Evolutionary conservation across 2,888 invertebrate genomes (phyloP).

Genomic region (Microplitis manilae): DNA sequence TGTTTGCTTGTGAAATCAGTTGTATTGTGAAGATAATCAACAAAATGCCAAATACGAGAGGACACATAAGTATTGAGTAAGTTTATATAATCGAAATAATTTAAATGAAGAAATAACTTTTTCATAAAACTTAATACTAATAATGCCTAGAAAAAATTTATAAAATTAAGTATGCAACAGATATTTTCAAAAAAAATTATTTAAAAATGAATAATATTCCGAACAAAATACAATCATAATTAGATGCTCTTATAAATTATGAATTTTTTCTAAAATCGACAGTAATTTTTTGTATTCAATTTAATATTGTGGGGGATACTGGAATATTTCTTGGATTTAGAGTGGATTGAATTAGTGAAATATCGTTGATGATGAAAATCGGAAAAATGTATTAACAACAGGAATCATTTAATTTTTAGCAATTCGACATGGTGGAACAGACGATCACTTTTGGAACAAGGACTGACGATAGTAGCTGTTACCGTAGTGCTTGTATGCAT

Average conservation of each 20-base stretch:
- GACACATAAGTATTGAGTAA: constrained; percentile 75
- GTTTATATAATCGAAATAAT: constrained; percentile 54
- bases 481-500: constrained; percentile 77
- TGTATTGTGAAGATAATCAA: constrained; percentile 21
- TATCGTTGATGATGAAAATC: neutral
- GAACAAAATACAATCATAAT: too few relatives aligned
- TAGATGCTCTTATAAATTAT: too few relatives aligned
- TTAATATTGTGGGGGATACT: too few relatives aligned
- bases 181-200: too few relatives aligned
- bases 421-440: constrained; percentile 88
- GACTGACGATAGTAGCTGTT: constrained; percentile 77
- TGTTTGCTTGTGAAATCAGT: constrained; percentile 55
- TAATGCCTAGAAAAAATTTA: too few relatives aligned
- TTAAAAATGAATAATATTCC: too few relatives aligned
- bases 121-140: too few relatives aligned
- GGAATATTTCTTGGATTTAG: too few relatives aligned
- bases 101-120: neutral
- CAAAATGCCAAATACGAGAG: constrained; percentile 73
- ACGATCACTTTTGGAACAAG: constrained; percentile 81
- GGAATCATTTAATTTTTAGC: constrained; percentile 72
- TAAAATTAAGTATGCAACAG: too few relatives aligned
- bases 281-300: too few relatives aligned
- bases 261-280: too few relatives aligned
- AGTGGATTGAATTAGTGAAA: neutral
- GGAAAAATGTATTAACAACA: neutral